Evolutionary conservation across 2,888 invertebrate species (phyloP), one percentile per base, ranked within the genome.

Genomic region (Doris montereyensis): DNA sequence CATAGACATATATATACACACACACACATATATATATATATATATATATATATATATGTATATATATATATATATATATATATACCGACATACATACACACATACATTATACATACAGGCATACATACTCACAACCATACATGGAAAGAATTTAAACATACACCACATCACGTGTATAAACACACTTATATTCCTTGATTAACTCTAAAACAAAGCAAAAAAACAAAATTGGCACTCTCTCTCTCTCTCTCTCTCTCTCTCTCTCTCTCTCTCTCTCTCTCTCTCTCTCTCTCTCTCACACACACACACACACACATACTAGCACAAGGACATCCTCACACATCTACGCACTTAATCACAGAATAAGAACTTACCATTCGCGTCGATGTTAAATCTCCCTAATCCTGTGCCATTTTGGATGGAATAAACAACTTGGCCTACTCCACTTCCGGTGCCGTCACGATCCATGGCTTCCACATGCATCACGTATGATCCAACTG

Each of bases 351-450:
- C 2, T 5, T 24, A 41, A 26, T 17, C 4, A 26, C 17, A 67
- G 28, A 26, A 5, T 5, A 30, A 26, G 24, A 67, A 87, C 93
- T 93, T 91, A 97, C 97, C 97, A 93, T 95, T 94, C 88, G 95
- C 94, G 90, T 97, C 97, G 83, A 99, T 96, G 86, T 95, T 94
- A 93, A 99, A 99, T 85, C 95, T 94, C 32, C 98, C 97, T 88
- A 97, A 93, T 58, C 98, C 98, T 88, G 96, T 95, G 70, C 98
- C 98, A 74, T 95, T 96, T 60, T 95, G 93, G 85, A 97, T 95
- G 87, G 95, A 95, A 93, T 97, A 98, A 77, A 94, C 94, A 80
- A 98, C 94, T 85, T 95, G 94, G 76, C 95, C 95, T 92, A 97
- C 96, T 35, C 95, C 94, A 26, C 95, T 95, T 10, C 95, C 94